Evolutionary conservation across 1,140 invertebrate genomes (phyloP), one percentile per base, ranked within the genome.

Genomic region (Drosophila athabasca): DNA sequence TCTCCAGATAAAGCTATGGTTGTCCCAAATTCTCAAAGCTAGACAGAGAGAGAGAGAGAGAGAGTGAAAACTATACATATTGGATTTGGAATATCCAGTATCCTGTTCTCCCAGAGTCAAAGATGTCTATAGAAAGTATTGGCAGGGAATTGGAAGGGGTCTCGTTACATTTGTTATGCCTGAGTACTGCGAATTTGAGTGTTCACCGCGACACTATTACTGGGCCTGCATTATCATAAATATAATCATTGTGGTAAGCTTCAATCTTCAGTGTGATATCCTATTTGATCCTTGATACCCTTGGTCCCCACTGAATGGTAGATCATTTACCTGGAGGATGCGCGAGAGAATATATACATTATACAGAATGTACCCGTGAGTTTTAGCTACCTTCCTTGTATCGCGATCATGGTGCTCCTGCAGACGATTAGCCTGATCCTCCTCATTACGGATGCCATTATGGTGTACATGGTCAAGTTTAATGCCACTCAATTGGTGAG

Each of bases 11-110:
- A 39, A 22, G 19, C 2, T 45, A 8, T 39, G 22, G 7, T 19
- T 75, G 72, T 39, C 55, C 71, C 41, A 44, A 54, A 81, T 87
- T 84, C 81, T 87, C 17, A 19, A 19, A 19, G 17, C 17, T 19
- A 19, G 44, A 49, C 31, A 66, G 53, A 26, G 24, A 26, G 24
- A 5, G 24, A 0, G 24, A 26, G 24, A 26, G 24, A 26, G 24
- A 26, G 24, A 5, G 24, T 66, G 70, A 74, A 74, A 57, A 26
- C 24, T 26, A 13, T 24, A 46, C 24, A 43, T 2, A 24, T 17
- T 41, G 64, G 13, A 62, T 43, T 8, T 31, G 29, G 29, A 26
- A 26, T 6, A 5, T 35, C 31, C 35, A 39, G 35, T 39, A 39
- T 13, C 4, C 35, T 39, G 11, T 39, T 39, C 35, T 39, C 35